Base-by-base conservation (phyloP, 1,140 invertebrate species). In the Cardiocondyla obscurior region DNA sequence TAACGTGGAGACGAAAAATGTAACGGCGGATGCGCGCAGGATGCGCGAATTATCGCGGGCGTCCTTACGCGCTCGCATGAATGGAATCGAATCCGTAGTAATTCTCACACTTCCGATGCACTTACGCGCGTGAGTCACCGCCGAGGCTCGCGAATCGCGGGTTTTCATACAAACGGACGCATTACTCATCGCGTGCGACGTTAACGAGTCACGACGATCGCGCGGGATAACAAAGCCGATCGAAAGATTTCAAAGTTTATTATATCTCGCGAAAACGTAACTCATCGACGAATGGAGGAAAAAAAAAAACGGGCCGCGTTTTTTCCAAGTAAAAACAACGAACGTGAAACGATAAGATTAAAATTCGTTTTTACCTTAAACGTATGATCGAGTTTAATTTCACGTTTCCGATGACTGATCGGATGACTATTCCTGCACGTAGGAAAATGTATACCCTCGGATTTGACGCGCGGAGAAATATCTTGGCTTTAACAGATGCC, bases 81-180 rank as follows among this genome's bases (percentile, higher is more conserved):
- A 79, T 79, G 74, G 46, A 67, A 69, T 53, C 46, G 16, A 79
- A 79, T 79, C 33, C 44, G 46, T 77, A 77, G 74, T 79, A 67
- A 79, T 67, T 55, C 74, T 67, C 60, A 67, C 33, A 62, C 74
- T 49, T 76, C 42, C 51, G 33, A 60, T 22, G 53, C 30, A 46
- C 49, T 46, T 70, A 62, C 30, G 55, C 33, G 51, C 74, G 58
- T 60, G 51, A 73, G 42, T 77, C 49, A 62, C 46, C 51, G 39
- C 19, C 33, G 28, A 72, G 22, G 25, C 49, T 65, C 51, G 30
- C 42, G 57, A 2, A 44, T 62, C 55, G 2, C 22, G 46, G 30
- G 65, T 67, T 79, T 79, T 79, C 25, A 79, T 53, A 16, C 36
- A 42, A 28, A 79, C 33, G 22, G 0, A 49, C 12, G 19, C 10